Evolutionary conservation across 2,113 vertebrate genomes (phyloP).

Genomic region (Eulemur rufifrons): DNA sequence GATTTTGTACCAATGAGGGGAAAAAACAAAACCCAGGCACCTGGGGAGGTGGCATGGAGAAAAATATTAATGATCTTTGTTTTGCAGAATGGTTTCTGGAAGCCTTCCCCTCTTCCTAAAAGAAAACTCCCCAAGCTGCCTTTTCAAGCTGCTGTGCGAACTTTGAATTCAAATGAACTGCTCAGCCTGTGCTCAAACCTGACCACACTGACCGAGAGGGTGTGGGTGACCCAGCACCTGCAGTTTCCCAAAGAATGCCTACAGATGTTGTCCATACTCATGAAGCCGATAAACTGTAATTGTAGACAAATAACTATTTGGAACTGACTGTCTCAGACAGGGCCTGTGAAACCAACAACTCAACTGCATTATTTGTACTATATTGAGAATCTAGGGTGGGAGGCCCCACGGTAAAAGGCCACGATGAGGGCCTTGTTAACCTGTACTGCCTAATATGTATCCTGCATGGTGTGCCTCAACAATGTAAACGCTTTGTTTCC

Average conservation of each 20-base stretch:
- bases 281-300: neutral
- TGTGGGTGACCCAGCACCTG: neutral
- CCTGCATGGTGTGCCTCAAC: neutral
- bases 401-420: neutral
- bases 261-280: neutral
- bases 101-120: neutral
- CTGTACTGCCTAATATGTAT: neutral
- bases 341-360: neutral
- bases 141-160: neutral
- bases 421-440: neutral
- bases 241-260: neutral
- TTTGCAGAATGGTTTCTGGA: conserved; percentile 15
- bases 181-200: neutral
- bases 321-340: neutral
- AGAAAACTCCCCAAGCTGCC: neutral
- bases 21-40: neutral
- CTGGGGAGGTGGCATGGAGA: neutral
- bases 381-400: neutral
- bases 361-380: neutral
- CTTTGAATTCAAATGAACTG: conserved; percentile 18
- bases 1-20: neutral
- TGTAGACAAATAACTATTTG: neutral
- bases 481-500: neutral
- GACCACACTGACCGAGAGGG: neutral
- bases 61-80: neutral